Base-by-base conservation (phyloP, 2,888 invertebrate species). In the Pteria penguin region DNA sequence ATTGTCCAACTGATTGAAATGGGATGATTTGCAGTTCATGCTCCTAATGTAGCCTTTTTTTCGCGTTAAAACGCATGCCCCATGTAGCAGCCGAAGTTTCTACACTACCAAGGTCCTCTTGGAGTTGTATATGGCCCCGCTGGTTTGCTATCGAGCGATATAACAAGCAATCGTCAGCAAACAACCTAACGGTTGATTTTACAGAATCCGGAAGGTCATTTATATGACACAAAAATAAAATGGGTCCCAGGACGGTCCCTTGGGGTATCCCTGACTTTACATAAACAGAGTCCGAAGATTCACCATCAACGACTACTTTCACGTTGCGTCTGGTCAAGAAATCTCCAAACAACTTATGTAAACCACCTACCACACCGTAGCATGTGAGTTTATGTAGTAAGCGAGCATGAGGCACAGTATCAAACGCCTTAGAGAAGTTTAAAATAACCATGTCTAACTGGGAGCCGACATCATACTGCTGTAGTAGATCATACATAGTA, bases 171-270 rank as follows among this genome's bases (percentile, higher is more conserved):
- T 72, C 68, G 55, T 76, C 72, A 3, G 57, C 72, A 62, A 76
- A 76, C 22, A 76, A 52, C 0, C 67, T 54, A 24, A 67, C 33
- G 18, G 60, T 5, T 18, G 72, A 76, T 62, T 45, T 60, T 27
- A 76, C 68, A 2, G 24, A 24, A n/a, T 68, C 52, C 95, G 76
- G 62, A 31, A 71, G 65, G 61, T 76, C 71, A 29, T 71, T 76
- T 1, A 71, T 76, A 18, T 65, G 70, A 54, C 55, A 55, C 2
- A 75, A 27, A 55, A 75, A 75, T 18, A 72, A 26, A 0, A 62
- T 18, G 0, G 76, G 72, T 29, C 76, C 62, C 4, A 76, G 66
- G 14, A 76, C 67, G 0, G 72, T 72, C 2, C 67, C 55, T 36
- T 67, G 67, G 27, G 68, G 68, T 22, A 72, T 57, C 1, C 72